phyloP scores from a whole-genome alignment of 2,888 invertebrate species.

The Pyrocoelia pectoralis region DNA sequence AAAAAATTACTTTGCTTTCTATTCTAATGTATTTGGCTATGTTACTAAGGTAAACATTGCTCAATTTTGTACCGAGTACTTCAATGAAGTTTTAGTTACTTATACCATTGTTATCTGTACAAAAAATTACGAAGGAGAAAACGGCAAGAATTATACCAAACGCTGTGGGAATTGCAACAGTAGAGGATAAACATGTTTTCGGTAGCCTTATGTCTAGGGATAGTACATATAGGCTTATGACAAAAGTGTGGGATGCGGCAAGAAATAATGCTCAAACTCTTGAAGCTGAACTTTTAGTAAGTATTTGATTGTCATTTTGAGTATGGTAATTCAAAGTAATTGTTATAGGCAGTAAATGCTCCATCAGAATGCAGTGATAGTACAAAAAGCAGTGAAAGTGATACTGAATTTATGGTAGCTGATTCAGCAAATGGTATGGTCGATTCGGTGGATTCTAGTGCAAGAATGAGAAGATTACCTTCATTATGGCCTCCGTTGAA shows the following conservation, averaged over 20 bases:
- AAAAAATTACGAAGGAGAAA: constrained; percentile 90
- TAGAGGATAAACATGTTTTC: constrained; percentile 87
- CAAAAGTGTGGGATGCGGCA: constrained; percentile 81
- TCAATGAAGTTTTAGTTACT: constrained; percentile 69
- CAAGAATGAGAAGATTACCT: constrained; percentile 30
- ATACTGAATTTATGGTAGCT: constrained; percentile 38
- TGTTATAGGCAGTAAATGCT: constrained; percentile 25
- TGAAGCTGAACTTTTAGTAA: constrained; percentile 48
- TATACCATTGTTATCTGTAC: constrained; percentile 86
- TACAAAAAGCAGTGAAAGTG: constrained; percentile 47
- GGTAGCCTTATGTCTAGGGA: constrained; percentile 90
- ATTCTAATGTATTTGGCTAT: constrained; percentile 95
- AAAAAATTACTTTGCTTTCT: constrained; percentile 94
- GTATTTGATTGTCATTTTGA: background rate
- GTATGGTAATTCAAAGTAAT: constrained; percentile 5
- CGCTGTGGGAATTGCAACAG: constrained; percentile 89
- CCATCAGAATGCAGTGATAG: constrained; percentile 46
- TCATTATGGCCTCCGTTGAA: constrained; percentile 31
- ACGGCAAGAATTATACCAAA: constrained; percentile 95
- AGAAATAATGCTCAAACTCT: constrained; percentile 54
- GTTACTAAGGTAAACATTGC: constrained; percentile 78
- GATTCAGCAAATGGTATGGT: constrained; percentile 17
- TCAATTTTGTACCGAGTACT: background rate
- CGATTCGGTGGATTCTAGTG: constrained; percentile 18
- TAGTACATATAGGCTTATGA: constrained; percentile 87